phyloP scores from a whole-genome alignment of 2,888 invertebrate species.

The Lasioglossum lativentre region DNA sequence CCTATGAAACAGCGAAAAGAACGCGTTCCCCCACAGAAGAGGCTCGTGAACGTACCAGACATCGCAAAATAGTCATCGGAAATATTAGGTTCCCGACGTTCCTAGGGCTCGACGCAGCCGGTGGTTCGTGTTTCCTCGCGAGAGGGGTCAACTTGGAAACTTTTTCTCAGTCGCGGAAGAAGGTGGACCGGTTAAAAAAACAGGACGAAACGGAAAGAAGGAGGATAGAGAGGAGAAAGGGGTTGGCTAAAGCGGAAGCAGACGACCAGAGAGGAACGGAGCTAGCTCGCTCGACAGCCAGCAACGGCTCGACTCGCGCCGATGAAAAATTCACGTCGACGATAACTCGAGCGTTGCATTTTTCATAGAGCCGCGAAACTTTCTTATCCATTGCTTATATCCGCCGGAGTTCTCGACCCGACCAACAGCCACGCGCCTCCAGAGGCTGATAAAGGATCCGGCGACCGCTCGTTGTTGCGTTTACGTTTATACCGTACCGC shows the following conservation, averaged over 20 bases:
- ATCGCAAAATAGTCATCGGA: neutral
- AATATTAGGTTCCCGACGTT: neutral
- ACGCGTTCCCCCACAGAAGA: neutral
- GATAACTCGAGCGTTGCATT: constrained; percentile 83
- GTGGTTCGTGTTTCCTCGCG: constrained; percentile 27
- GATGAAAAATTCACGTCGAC: constrained; percentile 84
- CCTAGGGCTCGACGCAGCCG: neutral
- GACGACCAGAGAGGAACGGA: constrained; percentile 36
- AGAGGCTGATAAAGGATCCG: constrained; percentile 68
- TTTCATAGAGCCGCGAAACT: constrained; percentile 82
- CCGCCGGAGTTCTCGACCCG: constrained; percentile 77
- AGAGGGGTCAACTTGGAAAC: constrained; percentile 60
- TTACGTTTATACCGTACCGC: constrained; percentile 18
- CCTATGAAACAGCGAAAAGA: neutral
- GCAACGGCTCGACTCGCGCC: constrained; percentile 65
- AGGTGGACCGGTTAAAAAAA: constrained; percentile 10
- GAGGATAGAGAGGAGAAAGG: neutral
- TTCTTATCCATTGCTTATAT: constrained; percentile 81
- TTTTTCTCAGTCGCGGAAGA: constrained; percentile 30
- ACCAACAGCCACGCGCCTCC: constrained; percentile 67
- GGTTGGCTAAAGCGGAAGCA: constrained; percentile 18
- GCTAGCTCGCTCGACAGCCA: constrained; percentile 39
- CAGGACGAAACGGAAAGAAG: neutral
- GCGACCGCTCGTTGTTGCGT: constrained; percentile 44
- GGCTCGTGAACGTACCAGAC: neutral